Base-by-base conservation (phyloP, 2,797 vertebrate species). In the Crenuchus spilurus region DNA sequence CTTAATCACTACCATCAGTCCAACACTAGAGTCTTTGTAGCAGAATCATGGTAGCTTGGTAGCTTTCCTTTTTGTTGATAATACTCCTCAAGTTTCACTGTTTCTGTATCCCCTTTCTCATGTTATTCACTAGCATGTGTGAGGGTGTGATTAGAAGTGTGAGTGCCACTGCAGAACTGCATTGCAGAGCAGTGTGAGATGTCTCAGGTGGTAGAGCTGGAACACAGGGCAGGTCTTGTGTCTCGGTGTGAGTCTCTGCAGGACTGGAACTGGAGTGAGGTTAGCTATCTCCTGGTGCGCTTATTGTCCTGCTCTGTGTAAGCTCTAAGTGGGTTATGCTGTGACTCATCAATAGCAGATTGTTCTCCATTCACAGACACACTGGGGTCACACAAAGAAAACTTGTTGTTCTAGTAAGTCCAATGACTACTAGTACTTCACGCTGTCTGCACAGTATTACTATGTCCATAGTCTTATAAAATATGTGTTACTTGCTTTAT, bases 291-390 rank as follows among this genome's bases (percentile, higher is more conserved):
- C 72, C 65, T 60, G 51, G 44, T 66, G 73, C 75, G 49, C 61
- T 33, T 55, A 83, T 83, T 83, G 78, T 80, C 73, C 65, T 52
- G 18, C 51, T 31, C 33, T 66, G 31, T 73, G 69, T 61, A 65
- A 72, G 13, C 18, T 35, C 66, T 67, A 75, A 79, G 75, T 37
- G 76, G 73, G 73, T 79, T 18, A 51, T 72, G 77, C 71, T 79
- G 74, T 84, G 72, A 68, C 82, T 87, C 83, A 87, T 89, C 85
- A 87, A 83, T 87, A 68, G 72, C 58, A 87, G 69, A 87, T 80
- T 88, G 86, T 88, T 75, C 35, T 69, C 26, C 55, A 81, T 83
- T 75, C 77, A 70, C 66, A 61, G 35, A 51, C 66, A 64, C 72
- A 70, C 65, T n/a, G 30, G 35, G 39, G 22, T 54, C 81, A 76